Conservation (phyloP, 1,140 invertebrate species). For the Drosophila prosaltans region DNA sequence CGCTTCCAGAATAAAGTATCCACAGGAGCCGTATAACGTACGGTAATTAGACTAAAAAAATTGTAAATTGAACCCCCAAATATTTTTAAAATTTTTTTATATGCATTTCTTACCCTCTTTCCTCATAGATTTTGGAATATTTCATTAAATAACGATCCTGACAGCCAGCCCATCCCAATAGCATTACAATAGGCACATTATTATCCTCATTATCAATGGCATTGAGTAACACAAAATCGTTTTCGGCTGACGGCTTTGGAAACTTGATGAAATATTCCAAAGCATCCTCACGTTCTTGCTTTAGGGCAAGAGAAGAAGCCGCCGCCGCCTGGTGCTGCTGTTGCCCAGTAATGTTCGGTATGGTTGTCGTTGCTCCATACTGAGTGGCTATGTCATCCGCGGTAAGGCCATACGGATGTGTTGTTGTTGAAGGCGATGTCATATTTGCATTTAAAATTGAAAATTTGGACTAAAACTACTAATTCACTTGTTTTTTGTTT, state of each 20-base stretch:
- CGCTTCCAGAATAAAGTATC: constrained; percentile 87
- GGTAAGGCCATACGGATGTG: constrained; percentile 50
- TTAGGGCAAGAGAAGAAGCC: not conserved
- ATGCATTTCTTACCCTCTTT: constrained; percentile 85
- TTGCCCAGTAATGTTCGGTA: constrained; percentile 4
- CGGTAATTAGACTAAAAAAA: constrained; percentile 87
- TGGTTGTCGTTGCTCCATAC: constrained; percentile 36
- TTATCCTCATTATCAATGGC: constrained; percentile 83
- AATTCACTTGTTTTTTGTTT: not conserved
- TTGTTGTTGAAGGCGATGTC: constrained; percentile 37
- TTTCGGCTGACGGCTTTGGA: constrained; percentile 83
- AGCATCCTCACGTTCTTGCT: constrained; percentile 77
- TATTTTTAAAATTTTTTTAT: not conserved
- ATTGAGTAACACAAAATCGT: constrained; percentile 85
- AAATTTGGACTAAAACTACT: constrained; percentile 9
- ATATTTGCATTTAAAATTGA: constrained; percentile 51
- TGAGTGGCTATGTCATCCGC: constrained; percentile 42
- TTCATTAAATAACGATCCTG: constrained; percentile 90
- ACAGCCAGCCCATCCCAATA: constrained; percentile 92
- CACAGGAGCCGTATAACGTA: constrained; percentile 89
- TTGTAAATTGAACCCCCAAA: not conserved
- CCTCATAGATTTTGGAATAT: constrained; percentile 91
- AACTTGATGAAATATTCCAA: constrained; percentile 88
- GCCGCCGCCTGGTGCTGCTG: not conserved
- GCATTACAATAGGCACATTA: constrained; percentile 88